phyloP scores from a whole-genome alignment of 2,888 invertebrate species.

The Embidobia sp. region DNA sequence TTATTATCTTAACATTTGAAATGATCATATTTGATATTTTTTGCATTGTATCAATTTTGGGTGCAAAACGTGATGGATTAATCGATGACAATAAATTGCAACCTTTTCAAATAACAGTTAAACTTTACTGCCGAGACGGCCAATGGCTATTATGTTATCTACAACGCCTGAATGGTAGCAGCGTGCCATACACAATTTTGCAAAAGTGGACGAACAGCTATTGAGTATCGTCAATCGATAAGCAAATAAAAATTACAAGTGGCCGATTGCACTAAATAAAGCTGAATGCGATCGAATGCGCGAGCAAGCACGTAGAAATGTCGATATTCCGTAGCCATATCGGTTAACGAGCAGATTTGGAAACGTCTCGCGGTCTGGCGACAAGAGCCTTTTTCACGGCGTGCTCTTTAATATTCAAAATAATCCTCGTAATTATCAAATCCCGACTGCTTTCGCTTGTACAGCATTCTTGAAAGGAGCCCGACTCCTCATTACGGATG shows the following conservation, averaged over 20 bases:
- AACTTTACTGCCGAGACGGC: constrained; percentile 14
- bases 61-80: constrained; percentile 3
- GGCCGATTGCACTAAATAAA: constrained; percentile 12
- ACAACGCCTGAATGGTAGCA: constrained; percentile 15
- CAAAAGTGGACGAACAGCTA: constrained; percentile 14
- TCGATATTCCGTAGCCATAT: constrained; percentile 20
- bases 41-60: background rate
- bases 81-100: constrained; percentile 6
- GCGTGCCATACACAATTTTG: constrained; percentile 4
- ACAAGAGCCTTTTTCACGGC: constrained; percentile 72
- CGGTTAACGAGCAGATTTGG: constrained; percentile 65
- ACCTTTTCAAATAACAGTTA: constrained; percentile 18
- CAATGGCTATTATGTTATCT: constrained; percentile 15
- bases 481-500: constrained; percentile 78
- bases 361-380: constrained; percentile 80
- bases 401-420: constrained; percentile 75
- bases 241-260: constrained; percentile 34
- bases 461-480: constrained; percentile 78
- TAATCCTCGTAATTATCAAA: constrained; percentile 81
- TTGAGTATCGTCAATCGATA: constrained; percentile 22
- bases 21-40: no score
- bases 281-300: constrained; percentile 21
- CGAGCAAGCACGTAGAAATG: constrained; percentile 1
- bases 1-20: no score
- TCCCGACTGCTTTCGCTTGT: constrained; percentile 73